Conservation (phyloP, 2,797 vertebrate genomes). For the Cheirogaleus major region DNA sequence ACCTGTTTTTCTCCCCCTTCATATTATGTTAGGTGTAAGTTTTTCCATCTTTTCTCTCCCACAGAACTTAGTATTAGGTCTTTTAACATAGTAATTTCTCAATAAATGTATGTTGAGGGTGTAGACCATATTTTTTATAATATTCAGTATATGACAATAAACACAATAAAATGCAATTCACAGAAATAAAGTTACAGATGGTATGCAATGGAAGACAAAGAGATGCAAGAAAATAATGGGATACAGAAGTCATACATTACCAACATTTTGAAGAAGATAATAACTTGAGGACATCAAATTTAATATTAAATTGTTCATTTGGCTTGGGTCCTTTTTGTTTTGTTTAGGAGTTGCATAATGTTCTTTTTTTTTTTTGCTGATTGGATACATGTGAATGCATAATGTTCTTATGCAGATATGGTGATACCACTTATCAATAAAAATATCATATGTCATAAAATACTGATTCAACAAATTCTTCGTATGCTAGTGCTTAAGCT, state of each 20-base stretch:
- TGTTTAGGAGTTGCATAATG: neutral
- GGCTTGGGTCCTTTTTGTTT: constrained; percentile 1
- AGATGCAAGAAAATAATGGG: neutral
- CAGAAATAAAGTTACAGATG: neutral
- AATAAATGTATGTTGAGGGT: neutral
- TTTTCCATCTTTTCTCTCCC: neutral
- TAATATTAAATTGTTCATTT: neutral
- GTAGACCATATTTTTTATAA: neutral
- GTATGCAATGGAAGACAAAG: neutral
- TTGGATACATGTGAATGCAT: neutral
- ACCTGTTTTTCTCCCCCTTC: neutral
- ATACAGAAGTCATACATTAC: neutral
- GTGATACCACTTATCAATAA: neutral
- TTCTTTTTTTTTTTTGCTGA: neutral
- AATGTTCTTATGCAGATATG: neutral
- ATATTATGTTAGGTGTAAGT: neutral
- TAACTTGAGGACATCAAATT: neutral
- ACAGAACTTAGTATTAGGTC: neutral
- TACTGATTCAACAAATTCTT: neutral
- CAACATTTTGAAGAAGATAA: constrained; percentile 14
- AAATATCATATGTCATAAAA: neutral
- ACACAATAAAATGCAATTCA: constrained; percentile 7
- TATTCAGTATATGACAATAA: neutral
- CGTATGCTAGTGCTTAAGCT: neutral
- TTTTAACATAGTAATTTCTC: constrained; percentile 2